Conservation (phyloP, 2,888 invertebrate species). For the Noctua fimbriata region DNA sequence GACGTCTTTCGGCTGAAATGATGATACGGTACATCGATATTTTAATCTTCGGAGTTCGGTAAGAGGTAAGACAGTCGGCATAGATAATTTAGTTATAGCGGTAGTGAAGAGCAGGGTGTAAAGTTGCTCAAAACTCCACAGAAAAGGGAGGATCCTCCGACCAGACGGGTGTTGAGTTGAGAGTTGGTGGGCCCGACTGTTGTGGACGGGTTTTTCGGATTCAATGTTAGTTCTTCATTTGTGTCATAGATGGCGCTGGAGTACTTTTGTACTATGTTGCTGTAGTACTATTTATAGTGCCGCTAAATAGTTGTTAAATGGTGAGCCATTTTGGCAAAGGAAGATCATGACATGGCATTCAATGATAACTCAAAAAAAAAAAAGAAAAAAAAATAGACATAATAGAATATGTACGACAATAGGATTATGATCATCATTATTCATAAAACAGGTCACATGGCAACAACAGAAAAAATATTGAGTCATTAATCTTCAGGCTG, state of each 20-base stretch:
- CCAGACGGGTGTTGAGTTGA: too few relatives aligned
- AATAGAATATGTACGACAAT: not conserved
- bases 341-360: not conserved
- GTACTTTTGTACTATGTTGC: too few relatives aligned
- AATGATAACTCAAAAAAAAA: too few relatives aligned
- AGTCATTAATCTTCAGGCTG: slow-evolving; percentile 19
- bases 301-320: not conserved
- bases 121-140: too few relatives aligned
- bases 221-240: too few relatives aligned
- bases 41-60: not conserved
- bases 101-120: too few relatives aligned
- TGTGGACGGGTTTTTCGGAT: too few relatives aligned
- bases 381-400: not conserved
- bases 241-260: too few relatives aligned
- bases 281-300: too few relatives aligned
- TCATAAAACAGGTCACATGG: not conserved
- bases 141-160: too few relatives aligned
- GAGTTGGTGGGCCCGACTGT: too few relatives aligned
- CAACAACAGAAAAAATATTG: slow-evolving; percentile 8
- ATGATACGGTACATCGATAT: not conserved
- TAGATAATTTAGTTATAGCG: not conserved
- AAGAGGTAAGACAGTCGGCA: not conserved
- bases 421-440: slow-evolving; percentile 2
- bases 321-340: not conserved
- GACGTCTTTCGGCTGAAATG: too few relatives aligned